A percentile compares a stretch with the other conserved stretches of the same genome.
Conservation (phyloP, 2,797 vertebrate genomes). For the Lagorchestes hirsutus region DNA sequence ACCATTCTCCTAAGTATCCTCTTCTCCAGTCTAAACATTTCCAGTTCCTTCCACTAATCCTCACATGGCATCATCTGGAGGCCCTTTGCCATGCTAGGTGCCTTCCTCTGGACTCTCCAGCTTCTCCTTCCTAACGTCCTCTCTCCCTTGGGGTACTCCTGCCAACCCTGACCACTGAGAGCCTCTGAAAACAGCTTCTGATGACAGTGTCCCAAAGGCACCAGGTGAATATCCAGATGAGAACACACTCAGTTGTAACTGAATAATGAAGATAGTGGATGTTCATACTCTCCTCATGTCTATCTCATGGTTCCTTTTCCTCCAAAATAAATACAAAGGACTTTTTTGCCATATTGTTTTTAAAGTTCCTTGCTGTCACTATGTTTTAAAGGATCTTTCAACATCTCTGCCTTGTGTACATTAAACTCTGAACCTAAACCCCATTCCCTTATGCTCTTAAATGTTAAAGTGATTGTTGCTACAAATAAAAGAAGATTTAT, state of each 20-base stretch:
- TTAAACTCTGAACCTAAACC: background rate
- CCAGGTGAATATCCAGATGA: background rate
- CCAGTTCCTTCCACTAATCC: background rate
- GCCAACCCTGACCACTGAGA: background rate
- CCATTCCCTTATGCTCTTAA: background rate
- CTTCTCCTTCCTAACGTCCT: background rate
- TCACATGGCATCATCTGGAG: background rate
- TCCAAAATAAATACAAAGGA: background rate
- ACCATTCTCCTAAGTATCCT: background rate
- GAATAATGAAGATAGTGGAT: background rate
- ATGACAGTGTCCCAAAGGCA: background rate
- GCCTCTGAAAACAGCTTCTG: background rate
- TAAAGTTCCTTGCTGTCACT: background rate
- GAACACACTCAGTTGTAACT: background rate
- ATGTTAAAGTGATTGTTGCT: slow-evolving; percentile 42
- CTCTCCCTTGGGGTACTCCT: background rate
- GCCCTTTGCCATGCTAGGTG: background rate
- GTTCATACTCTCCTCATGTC: background rate
- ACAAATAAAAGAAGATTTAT: slow-evolving; percentile 15
- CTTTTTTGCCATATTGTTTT: background rate
- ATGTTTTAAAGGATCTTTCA: slow-evolving; percentile 18
- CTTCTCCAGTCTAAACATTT: background rate
- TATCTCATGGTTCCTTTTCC: slow-evolving; percentile 6
- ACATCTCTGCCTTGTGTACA: background rate
- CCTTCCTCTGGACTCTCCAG: background rate